A percentile compares a stretch with the other conserved stretches of the same genome.
phyloP scores from a whole-genome alignment of 2,888 invertebrate genomes.

The Ennomos fuscantarius region DNA sequence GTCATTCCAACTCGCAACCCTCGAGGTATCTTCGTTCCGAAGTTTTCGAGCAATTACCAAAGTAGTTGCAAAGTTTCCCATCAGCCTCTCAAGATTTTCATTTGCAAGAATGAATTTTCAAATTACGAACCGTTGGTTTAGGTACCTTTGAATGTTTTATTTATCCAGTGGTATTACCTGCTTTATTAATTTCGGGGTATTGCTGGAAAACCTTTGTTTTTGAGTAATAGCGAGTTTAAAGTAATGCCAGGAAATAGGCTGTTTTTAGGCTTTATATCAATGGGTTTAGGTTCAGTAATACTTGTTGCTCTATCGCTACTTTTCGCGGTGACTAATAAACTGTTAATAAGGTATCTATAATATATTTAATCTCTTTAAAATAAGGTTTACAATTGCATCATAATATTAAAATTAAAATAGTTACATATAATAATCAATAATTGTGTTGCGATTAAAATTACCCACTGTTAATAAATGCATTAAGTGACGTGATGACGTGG shows the following conservation, averaged over 20 bases:
- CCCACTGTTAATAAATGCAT: too few species aligned
- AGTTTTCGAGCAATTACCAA: conserved; percentile 76
- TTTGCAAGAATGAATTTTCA: conserved; percentile 55
- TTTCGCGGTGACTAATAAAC: too few species aligned
- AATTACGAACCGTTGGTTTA: conserved; percentile 54
- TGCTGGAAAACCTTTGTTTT: conserved; percentile 12
- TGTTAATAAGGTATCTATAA: too few species aligned
- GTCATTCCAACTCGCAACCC: conserved; percentile 60
- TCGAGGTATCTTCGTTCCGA: conserved; percentile 62
- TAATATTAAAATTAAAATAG: too few species aligned
- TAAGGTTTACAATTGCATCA: too few species aligned
- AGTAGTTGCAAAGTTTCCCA: conserved; percentile 71
- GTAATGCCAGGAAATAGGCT: conserved; percentile 1
- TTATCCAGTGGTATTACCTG: conserved; percentile 26
- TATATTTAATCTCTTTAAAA: too few species aligned
- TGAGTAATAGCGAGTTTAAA: conserved; percentile 12
- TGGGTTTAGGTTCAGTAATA: not conserved
- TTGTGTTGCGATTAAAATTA: too few species aligned
- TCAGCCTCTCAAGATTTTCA: conserved; percentile 61
- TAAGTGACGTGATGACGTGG: too few species aligned
- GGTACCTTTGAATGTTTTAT: conserved; percentile 36
- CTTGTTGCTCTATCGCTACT: too few species aligned
- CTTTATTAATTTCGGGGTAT: conserved; percentile 16
- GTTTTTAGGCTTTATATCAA: not conserved
- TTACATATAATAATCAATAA: too few species aligned